These are phyloP conservation scores for Orientallactaga bullata DNA, from an alignment of 2,113 vertebrate genomes.

Conservation along the genomic window DNA sequence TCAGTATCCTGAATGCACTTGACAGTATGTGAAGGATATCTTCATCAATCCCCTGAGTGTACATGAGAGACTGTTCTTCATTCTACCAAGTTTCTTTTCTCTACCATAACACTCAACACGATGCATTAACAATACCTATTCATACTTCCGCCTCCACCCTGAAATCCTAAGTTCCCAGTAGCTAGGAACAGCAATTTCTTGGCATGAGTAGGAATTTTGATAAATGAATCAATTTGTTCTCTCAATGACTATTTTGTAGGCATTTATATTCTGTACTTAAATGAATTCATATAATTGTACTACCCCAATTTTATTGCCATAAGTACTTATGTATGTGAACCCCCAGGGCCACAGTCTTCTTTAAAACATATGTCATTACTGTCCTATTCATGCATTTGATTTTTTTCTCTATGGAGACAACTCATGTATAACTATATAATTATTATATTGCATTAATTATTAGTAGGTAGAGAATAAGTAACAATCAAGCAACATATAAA, in stretches of 20 bases:
- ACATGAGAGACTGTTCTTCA: background rate
- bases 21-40: no score
- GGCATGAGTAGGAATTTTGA: background rate
- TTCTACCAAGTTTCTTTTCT: background rate
- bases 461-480: background rate
- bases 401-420: background rate
- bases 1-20: no score
- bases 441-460: conserved; percentile 34
- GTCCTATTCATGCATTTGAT: background rate
- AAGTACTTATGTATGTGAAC: background rate
- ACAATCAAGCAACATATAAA: conserved; percentile 33
- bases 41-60: no score
- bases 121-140: background rate
- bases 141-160: background rate
- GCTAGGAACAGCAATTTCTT: background rate
- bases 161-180: background rate
- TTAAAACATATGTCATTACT: background rate
- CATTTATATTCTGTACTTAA: conserved; percentile 1
- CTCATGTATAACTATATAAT: background rate
- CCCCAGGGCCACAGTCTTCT: background rate
- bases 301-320: background rate
- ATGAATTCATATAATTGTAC: background rate
- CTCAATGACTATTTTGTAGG: background rate
- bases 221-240: background rate
- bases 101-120: background rate